Base-by-base conservation (phyloP, 2,797 vertebrate genomes). In the Tympanoctomys barrerae region DNA sequence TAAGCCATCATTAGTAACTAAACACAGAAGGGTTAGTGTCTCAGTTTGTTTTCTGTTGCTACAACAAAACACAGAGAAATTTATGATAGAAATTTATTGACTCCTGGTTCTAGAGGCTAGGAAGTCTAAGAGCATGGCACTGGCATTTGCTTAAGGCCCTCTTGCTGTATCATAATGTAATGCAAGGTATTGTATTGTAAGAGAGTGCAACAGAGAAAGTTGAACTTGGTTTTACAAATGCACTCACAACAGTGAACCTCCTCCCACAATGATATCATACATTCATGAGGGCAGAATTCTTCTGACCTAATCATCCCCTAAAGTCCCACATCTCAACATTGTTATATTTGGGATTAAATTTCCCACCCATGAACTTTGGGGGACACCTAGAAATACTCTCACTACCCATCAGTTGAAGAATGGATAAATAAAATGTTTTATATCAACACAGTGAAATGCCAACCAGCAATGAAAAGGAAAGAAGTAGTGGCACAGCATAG, bases 1-100 rank as follows among this genome's bases (percentile, higher is more conserved):
- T 83, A 81, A 94, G 42, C 80, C 52, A 91, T 89, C 26, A 68
- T 68, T 90, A 92, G 61, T 86, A 39, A 82, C 61, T 88, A 90
- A 94, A 66, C 52, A 75, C 39, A 86, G 39, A 89, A 57, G 10
- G 54, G 7, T 18, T 4, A 31, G 28, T 83, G 28, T 94, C 59
- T 82, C 7, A 28, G 13, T 49, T 81, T 46, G 19, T 54, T 75
- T 75, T 75, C 28, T 93, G 75, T 68, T 68, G 7, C 28, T 82
- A 9, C 39, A 46, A 64, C 14, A 77, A 46, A 49, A 61, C 39
- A 66, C 57, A 88, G 19, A 73, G 64, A 81, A 39, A 89, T 62
- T n/a, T 36, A 39, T 77, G 26, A 77, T 77, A 78, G 42, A 70
- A 66, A 71, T 19, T 24, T 70, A 54, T 36, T 57, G 49, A 46